phyloP scores from a whole-genome alignment of 2,888 invertebrate genomes.

The Brachyptera risi region DNA sequence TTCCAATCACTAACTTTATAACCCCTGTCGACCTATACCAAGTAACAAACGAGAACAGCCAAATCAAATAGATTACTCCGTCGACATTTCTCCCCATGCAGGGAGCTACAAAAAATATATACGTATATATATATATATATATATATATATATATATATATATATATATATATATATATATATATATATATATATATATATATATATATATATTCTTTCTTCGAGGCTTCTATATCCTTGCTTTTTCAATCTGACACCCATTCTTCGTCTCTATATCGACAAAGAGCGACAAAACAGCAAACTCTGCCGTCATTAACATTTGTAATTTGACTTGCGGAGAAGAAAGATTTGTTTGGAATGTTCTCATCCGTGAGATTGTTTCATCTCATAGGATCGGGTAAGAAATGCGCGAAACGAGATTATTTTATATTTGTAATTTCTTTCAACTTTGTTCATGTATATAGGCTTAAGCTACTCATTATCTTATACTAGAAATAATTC shows the following conservation, averaged over 20 bases:
- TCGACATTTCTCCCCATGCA: slow-evolving; percentile 16
- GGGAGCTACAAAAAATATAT: slow-evolving; percentile 3
- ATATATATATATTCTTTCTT: too few species aligned
- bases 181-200: neutral
- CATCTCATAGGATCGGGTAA: slow-evolving; percentile 12
- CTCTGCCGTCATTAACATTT: slow-evolving; percentile 6
- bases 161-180: neutral
- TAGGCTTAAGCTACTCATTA: too few species aligned
- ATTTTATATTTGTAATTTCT: slow-evolving; percentile 18
- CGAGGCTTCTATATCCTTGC: too few species aligned
- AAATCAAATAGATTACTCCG: slow-evolving; percentile 30
- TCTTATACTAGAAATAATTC: too few species aligned
- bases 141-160: too few species aligned
- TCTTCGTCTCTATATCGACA: neutral
- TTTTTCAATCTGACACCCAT: too few species aligned
- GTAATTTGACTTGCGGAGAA: slow-evolving; percentile 17
- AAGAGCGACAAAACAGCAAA: slow-evolving; percentile 9
- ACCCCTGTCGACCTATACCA: slow-evolving; percentile 10
- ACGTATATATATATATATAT: too few species aligned
- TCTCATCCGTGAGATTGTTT: slow-evolving; percentile 8
- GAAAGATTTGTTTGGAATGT: slow-evolving; percentile 10
- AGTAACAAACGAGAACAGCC: slow-evolving; percentile 21
- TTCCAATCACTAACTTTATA: slow-evolving; percentile 26
- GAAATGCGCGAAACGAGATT: slow-evolving; percentile 1
- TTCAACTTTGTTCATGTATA: slow-evolving; percentile 19